phyloP scores from a whole-genome alignment of 2,888 invertebrate species.

The Saturnia japonica region DNA sequence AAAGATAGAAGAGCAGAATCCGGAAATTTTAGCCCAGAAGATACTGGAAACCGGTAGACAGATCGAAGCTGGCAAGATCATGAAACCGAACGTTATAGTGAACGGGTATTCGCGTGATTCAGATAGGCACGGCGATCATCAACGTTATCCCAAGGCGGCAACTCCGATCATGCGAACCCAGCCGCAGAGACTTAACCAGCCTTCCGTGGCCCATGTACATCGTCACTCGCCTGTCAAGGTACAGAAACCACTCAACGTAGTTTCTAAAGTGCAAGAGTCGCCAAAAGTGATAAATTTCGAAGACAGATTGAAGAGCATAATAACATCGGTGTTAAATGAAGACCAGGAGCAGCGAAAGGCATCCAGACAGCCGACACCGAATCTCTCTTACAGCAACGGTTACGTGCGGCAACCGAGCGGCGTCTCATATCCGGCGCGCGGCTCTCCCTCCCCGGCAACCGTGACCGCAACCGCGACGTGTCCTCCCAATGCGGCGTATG shows the following conservation, averaged over 20 bases:
- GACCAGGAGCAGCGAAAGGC: conserved; percentile 83
- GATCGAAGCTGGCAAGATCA: conserved; percentile 90
- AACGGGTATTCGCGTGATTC: conserved; percentile 66
- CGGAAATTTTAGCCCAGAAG: conserved; percentile 93
- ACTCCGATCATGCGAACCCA: conserved; percentile 52
- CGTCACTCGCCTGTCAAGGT: conserved; percentile 61
- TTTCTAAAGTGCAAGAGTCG: conserved; percentile 86
- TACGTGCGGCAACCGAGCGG: conserved; percentile 48
- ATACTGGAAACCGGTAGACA: conserved; percentile 94
- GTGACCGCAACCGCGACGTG: conserved; percentile 22
- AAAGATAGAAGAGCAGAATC: conserved; percentile 95
- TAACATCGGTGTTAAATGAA: conserved; percentile 92
- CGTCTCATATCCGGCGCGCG: conserved; percentile 31
- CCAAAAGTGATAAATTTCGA: conserved; percentile 91
- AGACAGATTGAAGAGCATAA: conserved; percentile 93
- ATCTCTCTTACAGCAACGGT: conserved; percentile 55
- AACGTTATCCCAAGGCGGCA: conserved; percentile 38
- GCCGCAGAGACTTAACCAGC: conserved; percentile 42
- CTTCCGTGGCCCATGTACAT: conserved; percentile 43
- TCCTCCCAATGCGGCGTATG: conserved; percentile 31
- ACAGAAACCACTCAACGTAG: conserved; percentile 73
- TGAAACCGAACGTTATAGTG: conserved; percentile 68
- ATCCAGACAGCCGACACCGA: conserved; percentile 47
- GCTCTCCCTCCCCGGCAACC: conserved; percentile 25
- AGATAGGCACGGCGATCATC: conserved; percentile 54